Conservation (phyloP, 2,888 invertebrate species). For the Deilephila elpenor region DNA sequence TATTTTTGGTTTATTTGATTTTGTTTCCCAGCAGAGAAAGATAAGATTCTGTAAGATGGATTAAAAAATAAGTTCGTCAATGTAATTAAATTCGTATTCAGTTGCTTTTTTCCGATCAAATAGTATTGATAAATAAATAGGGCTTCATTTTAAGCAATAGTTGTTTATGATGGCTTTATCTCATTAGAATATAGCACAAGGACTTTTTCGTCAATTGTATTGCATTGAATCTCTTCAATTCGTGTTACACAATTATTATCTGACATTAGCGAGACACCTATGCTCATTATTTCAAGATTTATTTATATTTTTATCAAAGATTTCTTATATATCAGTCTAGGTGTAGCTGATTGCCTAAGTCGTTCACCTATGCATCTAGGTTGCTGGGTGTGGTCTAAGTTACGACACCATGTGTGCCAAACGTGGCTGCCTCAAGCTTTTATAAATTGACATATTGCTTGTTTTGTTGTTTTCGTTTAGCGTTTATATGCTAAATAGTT, state of each 20-base stretch:
- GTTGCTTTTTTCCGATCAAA: not conserved
- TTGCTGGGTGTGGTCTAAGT: conserved; percentile 54
- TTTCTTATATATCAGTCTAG: conserved; percentile 31
- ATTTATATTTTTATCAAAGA: not conserved
- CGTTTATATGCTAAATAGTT: conserved; percentile 14
- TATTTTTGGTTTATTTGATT: too few species aligned
- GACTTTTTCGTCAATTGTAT: not conserved
- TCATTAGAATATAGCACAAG: not conserved
- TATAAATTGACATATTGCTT: conserved; percentile 26
- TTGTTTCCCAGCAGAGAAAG: too few species aligned
- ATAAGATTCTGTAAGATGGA: too few species aligned
- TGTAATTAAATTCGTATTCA: too few species aligned
- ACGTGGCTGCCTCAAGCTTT: conserved; percentile 20
- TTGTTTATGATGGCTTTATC: not conserved
- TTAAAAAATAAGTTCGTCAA: too few species aligned
- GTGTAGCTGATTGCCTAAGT: conserved; percentile 49
- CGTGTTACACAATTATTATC: not conserved
- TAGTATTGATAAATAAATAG: not conserved
- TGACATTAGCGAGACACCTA: not conserved
- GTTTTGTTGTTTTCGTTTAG: conserved; percentile 27
- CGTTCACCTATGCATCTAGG: conserved; percentile 61
- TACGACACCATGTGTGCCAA: conserved; percentile 43
- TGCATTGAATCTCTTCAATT: not conserved
- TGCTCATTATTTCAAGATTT: not conserved
- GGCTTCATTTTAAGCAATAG: not conserved